A percentile compares a stretch with the other conserved stretches of the same genome.
phyloP scores from a whole-genome alignment of 2,797 vertebrate species.

The Paramormyrops hopkinsi region DNA sequence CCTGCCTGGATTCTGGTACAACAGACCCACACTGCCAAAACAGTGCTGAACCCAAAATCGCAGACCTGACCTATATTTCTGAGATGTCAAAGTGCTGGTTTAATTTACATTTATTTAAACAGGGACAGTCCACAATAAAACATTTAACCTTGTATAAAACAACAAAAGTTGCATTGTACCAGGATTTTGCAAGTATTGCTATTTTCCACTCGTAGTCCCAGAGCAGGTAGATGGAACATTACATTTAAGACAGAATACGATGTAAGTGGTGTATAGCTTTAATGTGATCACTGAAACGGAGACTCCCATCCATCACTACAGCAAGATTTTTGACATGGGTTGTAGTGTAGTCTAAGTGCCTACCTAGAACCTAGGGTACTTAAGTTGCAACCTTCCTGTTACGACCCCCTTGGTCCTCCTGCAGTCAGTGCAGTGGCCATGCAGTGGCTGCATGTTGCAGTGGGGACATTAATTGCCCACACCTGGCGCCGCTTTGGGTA shows the following conservation, averaged over 20 bases:
- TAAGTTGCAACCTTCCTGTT: background rate
- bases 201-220: background rate
- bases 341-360: background rate
- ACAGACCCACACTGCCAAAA: background rate
- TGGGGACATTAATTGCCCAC: too few species aligned
- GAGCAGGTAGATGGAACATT: background rate
- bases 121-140: background rate
- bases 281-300: background rate
- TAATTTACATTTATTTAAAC: background rate
- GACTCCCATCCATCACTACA: background rate
- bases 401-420: background rate
- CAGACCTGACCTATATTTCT: background rate
- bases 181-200: background rate
- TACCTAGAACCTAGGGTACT: background rate
- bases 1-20: constrained; percentile 89
- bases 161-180: background rate
- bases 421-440: background rate
- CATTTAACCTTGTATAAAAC: background rate
- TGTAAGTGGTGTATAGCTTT: background rate
- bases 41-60: background rate
- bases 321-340: background rate
- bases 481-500: too few species aligned
- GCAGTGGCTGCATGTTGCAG: background rate
- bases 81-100: background rate
- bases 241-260: background rate